phyloP scores from a whole-genome alignment of 2,113 vertebrate species.

The Bagarius yarrelli region DNA sequence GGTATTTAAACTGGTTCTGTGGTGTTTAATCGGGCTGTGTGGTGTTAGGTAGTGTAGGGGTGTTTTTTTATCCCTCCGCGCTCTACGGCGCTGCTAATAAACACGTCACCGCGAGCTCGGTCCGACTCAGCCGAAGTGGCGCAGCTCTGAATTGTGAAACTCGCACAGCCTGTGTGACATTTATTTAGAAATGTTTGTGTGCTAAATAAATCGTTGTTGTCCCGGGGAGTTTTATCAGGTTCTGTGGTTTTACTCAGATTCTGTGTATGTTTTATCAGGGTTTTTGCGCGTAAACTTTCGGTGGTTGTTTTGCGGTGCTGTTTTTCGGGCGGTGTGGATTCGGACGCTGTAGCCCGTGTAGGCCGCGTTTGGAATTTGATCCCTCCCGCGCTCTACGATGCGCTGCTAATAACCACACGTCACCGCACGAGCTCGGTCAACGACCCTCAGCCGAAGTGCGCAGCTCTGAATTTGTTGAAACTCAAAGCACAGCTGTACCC shows the following conservation, averaged over 20 bases:
- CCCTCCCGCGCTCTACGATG: too few species aligned
- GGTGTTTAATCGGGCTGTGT: not conserved
- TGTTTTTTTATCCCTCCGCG: conserved; percentile 22
- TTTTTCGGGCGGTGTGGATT: too few species aligned
- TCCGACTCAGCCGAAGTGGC: not conserved
- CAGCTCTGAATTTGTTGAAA: conserved; percentile 71
- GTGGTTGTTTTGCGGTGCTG: too few species aligned
- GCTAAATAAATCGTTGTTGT: too few species aligned
- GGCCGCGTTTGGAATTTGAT: too few species aligned
- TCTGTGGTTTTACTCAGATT: too few species aligned
- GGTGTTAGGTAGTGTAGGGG: conserved; percentile 7
- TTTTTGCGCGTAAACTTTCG: too few species aligned
- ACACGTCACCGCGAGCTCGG: conserved; percentile 73
- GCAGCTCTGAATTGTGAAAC: conserved; percentile 21
- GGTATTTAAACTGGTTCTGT: not conserved
- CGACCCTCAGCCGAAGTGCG: conserved; percentile 72
- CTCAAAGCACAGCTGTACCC: conserved; percentile 72
- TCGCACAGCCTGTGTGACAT: conserved; percentile 39
- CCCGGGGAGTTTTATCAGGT: too few species aligned
- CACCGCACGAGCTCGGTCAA: too few species aligned
- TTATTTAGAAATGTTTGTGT: too few species aligned
- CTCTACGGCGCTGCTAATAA: conserved; percentile 61
- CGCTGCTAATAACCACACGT: too few species aligned
- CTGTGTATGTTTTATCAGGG: not conserved
- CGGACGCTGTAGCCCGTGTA: too few species aligned